Conservation (phyloP, 1,140 invertebrate genomes). For the Heliconius melpomene region DNA sequence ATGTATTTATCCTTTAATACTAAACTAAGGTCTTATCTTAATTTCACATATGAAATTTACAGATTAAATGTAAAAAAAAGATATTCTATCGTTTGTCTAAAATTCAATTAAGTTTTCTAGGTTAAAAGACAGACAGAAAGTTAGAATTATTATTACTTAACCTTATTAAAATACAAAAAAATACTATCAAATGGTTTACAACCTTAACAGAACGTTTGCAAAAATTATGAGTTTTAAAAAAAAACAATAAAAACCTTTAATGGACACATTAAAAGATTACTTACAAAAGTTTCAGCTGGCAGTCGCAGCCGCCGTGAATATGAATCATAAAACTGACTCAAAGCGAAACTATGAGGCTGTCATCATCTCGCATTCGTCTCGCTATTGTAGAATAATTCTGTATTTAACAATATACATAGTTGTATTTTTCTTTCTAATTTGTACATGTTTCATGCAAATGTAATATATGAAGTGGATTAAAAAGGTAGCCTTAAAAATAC, state of each 20-base stretch:
- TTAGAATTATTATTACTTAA: too few species aligned
- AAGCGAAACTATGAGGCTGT: conserved; percentile 5
- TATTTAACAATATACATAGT: neutral
- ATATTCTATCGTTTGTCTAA: too few species aligned
- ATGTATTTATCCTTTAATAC: too few species aligned
- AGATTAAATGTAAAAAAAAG: too few species aligned
- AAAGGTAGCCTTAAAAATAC: too few species aligned
- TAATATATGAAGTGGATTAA: neutral
- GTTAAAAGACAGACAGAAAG: too few species aligned
- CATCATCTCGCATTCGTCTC: neutral
- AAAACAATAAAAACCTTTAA: conserved; percentile 18
- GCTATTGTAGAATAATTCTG: conserved; percentile 4
- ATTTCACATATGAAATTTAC: too few species aligned
- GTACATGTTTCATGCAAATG: neutral
- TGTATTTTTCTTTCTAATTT: neutral
- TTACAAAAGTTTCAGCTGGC: conserved; percentile 2
- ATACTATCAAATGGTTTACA: neutral
- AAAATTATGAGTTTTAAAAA: conserved; percentile 19
- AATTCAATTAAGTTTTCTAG: too few species aligned
- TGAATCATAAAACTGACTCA: conserved; percentile 20
- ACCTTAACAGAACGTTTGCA: neutral
- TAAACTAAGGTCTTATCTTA: too few species aligned
- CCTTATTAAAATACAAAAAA: conserved; percentile 1
- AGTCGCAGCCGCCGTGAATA: conserved; percentile 13
- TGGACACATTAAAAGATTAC: conserved; percentile 20